Evolutionary conservation across 2,888 invertebrate species (phyloP).

Genomic region (Sphaerophoria taeniata): DNA sequence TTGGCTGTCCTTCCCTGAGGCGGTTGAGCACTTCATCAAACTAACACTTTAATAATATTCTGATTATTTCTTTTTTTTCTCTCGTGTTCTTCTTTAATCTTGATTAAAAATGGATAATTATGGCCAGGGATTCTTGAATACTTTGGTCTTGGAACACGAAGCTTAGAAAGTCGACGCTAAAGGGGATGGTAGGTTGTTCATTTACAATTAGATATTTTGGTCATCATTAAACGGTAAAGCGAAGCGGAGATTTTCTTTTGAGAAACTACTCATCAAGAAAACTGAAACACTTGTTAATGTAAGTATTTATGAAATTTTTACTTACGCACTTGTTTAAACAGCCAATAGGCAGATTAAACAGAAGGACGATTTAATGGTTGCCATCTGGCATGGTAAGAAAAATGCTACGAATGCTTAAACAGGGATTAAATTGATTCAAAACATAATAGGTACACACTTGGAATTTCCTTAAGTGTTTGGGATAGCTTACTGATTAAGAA

Average conservation of each 20-base stretch:
- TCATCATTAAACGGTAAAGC: conserved; percentile 61
- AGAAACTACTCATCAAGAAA: conserved; percentile 71
- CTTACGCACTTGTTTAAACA: conserved; percentile 17
- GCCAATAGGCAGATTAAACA: conserved; percentile 33
- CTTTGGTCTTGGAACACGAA: conserved; percentile 3
- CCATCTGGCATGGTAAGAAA: background rate
- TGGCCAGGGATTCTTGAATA: conserved; percentile 17
- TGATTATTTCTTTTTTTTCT: conserved; percentile 35
- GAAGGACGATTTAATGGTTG: background rate
- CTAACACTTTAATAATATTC: conserved; percentile 66
- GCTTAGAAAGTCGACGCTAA: background rate
- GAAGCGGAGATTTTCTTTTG: conserved; percentile 48
- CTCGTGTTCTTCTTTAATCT: conserved; percentile 42
- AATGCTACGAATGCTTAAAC: background rate
- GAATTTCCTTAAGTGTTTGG: too few species aligned
- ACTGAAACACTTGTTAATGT: conserved; percentile 72
- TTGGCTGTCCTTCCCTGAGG: too few species aligned
- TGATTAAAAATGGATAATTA: conserved; percentile 64
- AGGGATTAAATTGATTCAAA: too few species aligned
- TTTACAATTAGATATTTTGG: conserved; percentile 54
- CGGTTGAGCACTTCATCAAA: conserved; percentile 48
- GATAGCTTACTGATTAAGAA: too few species aligned
- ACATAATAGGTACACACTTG: too few species aligned
- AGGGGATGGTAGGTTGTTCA: conserved; percentile 30
- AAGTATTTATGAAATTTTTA: conserved; percentile 67